phyloP scores from a whole-genome alignment of 2,888 invertebrate genomes.

The Andricus curvator region DNA sequence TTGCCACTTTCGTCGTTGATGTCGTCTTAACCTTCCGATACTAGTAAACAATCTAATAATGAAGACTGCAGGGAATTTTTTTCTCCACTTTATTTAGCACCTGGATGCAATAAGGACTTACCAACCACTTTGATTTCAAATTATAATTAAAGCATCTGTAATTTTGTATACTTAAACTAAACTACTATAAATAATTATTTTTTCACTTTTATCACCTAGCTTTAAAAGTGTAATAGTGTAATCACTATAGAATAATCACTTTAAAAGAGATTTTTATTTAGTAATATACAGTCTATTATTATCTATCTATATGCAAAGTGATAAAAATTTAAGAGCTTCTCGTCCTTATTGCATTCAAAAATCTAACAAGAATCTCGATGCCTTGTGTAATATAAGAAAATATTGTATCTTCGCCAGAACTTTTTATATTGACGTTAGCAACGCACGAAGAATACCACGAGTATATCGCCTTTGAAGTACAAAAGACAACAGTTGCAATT shows the following conservation, averaged over 20 bases:
- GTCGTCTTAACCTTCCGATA: conserved; percentile 82
- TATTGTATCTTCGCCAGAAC: background rate
- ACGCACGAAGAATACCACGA: conserved; percentile 26
- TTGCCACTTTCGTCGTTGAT: conserved; percentile 82
- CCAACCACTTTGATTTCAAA: background rate
- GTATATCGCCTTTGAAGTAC: conserved; percentile 42
- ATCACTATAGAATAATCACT: background rate
- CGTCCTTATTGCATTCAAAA: conserved; percentile 14
- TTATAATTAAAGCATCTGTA: background rate
- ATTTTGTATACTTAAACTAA: background rate
- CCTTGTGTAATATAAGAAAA: conserved; percentile 13
- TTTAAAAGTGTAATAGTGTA: background rate
- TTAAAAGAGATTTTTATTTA: conserved; percentile 6
- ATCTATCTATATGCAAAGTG: background rate
- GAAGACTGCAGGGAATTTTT: conserved; percentile 37
- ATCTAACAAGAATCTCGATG: conserved; percentile 16
- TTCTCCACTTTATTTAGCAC: conserved; percentile 3
- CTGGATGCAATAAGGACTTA: conserved; percentile 25
- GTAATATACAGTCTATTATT: background rate
- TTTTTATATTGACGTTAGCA: conserved; percentile 15
- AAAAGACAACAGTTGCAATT: conserved; percentile 29
- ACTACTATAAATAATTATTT: background rate
- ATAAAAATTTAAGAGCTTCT: background rate
- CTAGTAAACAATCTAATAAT: conserved; percentile 54
- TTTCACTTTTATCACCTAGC: background rate